Base-by-base conservation (phyloP, 2,888 invertebrate genomes). In the Eupithecia dodoneata region DNA sequence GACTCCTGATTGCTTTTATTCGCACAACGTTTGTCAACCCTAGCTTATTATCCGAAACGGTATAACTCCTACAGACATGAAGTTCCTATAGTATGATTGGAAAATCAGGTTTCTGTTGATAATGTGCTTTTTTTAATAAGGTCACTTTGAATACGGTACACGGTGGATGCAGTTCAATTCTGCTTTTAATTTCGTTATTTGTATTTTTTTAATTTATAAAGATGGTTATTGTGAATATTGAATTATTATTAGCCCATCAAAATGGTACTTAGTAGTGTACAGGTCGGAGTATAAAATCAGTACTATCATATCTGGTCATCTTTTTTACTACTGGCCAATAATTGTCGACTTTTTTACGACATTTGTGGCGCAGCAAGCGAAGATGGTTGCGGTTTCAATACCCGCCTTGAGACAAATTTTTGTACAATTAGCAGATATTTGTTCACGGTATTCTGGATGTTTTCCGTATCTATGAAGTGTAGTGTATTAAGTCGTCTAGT, bases 1-100 rank as follows among this genome's bases (percentile, higher is more conserved):
- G 79, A 79, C 77, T 82, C 83, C 85, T 88, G 89, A 90, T 89
- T 88, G 90, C 85, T 87, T 87, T 88, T 87, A 89, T 89, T 84
- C 79, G 85, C 85, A 85, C 83, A 75, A 83, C 82, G 82, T 85
- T 84, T 86, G 84, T 84, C 85, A 85, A 85, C 85, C 84, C 84
- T 87, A 85, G 87, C 87, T 86, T 87, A 89, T 87, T 88, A 86
- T 85, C 81, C 83, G 81, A 81, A 30, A 75, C 81, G 72, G 80
- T 78, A 83, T 81, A 75, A 30, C 30, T 30, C 10, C 74, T 81
- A 76, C 80, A 76, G 78, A 80, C 77, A 78, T 80, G 76, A 80
- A 80, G 80, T 77, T 76, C 75, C 77, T 74, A 79, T 81, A 77
- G 55, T 71, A 69, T 69, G 63, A 72, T 71, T 66, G 65, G 77